Base-by-base conservation (phyloP, 1,140 invertebrate species). In the Drosophila funebris region DNA sequence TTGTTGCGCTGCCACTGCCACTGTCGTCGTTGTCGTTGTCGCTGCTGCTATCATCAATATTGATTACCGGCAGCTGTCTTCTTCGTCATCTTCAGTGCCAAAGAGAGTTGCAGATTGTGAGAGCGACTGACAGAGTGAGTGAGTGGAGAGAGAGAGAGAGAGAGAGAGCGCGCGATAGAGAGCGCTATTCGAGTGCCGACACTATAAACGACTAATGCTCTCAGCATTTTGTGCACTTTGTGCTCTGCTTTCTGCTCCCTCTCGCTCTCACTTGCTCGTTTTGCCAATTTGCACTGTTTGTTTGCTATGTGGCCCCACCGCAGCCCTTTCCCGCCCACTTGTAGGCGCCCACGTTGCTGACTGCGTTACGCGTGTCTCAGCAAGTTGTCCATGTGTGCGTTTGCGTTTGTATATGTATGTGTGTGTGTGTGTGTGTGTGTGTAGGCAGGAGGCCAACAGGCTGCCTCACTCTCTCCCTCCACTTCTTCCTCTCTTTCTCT, bases 41-140 rank as follows among this genome's bases (percentile, higher is more conserved):
- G 70, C 14, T 54, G 44, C 53, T 48, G 73, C 81, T 72, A 85
- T 85, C 82, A 87, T 85, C 84, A 88, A 88, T 88, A 88, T 88
- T 88, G 83, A 88, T 88, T 88, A 88, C 83, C 83, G 83, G 83
- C 83, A 88, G 83, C 83, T 87, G 83, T 88, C 83, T 75, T 75
- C 53, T 50, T 71, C 78, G 64, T 72, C 56, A 54, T 71, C 58
- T 71, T 62, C 58, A 61, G 57, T 61, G 66, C 56, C 56, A 58
- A 36, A 24, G 41, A 52, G 27, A 73, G 41, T 4, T 44, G 16
- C 29, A 18, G 20, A 50, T 27, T 22, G 20, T 24, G 16, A 11
- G 13, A 36, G 24, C n/a, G 50, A n/a, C 18, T 43, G 24, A 39
- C 33, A 22, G 20, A 27, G 63, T n/a, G 8, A 18, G 29, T 29